Conservation (phyloP, 2,113 vertebrate genomes). For the Pterocles orientalis region DNA sequence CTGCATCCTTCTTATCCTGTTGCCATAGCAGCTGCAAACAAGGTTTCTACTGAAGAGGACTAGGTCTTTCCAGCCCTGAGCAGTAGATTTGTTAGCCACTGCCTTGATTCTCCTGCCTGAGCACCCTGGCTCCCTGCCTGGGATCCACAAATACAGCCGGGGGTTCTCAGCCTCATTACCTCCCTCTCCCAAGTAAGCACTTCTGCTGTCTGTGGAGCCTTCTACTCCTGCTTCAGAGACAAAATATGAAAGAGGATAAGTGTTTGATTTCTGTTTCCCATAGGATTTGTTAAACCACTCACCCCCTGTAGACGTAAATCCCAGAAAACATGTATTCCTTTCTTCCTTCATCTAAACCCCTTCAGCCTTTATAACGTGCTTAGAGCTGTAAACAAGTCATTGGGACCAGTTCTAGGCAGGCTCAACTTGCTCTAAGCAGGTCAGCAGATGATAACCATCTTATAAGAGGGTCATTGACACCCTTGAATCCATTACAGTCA, state of each 20-base stretch:
- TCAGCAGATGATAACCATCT: neutral
- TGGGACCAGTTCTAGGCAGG: neutral
- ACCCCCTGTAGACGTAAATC: neutral
- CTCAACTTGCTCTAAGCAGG: neutral
- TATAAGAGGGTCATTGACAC: neutral
- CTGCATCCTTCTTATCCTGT: neutral
- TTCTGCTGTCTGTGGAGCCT: neutral
- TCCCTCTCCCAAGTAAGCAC: neutral
- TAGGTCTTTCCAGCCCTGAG: neutral
- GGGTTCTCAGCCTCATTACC: neutral
- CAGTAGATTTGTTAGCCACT: neutral
- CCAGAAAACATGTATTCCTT: neutral
- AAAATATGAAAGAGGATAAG: neutral
- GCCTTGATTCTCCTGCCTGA: neutral
- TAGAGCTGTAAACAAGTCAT: neutral
- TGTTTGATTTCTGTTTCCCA: neutral
- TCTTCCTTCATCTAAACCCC: neutral
- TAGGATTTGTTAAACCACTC: neutral
- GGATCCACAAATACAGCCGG: neutral
- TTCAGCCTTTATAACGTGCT: neutral
- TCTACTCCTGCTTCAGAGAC: neutral
- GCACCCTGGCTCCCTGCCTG: neutral
- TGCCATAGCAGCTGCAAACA: neutral
- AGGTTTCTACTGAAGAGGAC: neutral
- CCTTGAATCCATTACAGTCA: neutral